Evolutionary conservation across 2,888 invertebrate genomes (phyloP), one percentile per base, ranked within the genome.

Genomic region (Atrina japonica): DNA sequence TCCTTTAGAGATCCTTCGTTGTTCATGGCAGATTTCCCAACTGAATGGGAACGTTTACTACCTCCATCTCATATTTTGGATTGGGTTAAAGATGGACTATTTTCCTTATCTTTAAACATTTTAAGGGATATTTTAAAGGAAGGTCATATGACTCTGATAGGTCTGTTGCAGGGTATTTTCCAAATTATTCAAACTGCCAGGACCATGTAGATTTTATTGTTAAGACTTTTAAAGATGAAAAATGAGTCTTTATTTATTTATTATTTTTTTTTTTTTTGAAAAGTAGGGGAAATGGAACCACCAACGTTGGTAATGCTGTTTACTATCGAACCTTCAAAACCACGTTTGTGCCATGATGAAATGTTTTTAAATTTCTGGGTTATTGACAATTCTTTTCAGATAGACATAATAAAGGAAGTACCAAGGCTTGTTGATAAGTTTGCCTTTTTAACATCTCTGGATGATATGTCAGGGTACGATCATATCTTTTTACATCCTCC

Each of bases 381-480:
- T 21, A 23, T 25, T 23, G 72, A 72, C 56, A 52, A 40, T 14
- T 58, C 66, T 14, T 75, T 72, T 47, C 6, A 21, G 11, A 30
- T 75, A 3, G 65, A 71, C 16, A 75, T 69, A 9, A 30, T 71
- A 18, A 68, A 61, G 21, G 65, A 71, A 0, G 58, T 75, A n/a
- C 72, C 63, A 14, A 40, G 55, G 14, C 27, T 75, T 21, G 35
- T 72, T n/a, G 25, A 58, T 11, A 67, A 53, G 25, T 53, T 56
- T 40, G 21, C n/a, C 1, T 68, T 35, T 23, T 52, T 75, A 45
- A 45, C 53, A 1, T 40, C 30, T 2, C 7, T 68, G 6, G 75
- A 72, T 55, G 72, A 72, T 30, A 72, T 72, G 30, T 66, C 66
- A 11, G 72, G 75, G 3, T 75, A 75, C 58, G 75, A 72, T 27